Evolutionary conservation across 2,888 invertebrate genomes (phyloP).

Genomic region (Drosophila merina): DNA sequence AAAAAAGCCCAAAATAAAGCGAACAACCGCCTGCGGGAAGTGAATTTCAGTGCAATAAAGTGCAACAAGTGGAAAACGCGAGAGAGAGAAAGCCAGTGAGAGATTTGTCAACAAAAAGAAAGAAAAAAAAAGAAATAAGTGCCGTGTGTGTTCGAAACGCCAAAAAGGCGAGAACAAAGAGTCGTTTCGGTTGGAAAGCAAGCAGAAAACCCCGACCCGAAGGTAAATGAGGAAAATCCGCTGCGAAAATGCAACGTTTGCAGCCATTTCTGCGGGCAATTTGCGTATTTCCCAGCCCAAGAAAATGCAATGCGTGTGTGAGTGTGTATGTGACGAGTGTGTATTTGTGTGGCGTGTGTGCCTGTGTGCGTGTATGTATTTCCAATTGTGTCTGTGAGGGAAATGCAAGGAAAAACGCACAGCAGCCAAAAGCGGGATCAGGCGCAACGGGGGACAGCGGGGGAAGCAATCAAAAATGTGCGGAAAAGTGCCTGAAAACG

Average conservation of each 20-base stretch:
- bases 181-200: constrained; percentile 21
- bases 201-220: constrained; percentile 14
- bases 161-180: constrained; percentile 45
- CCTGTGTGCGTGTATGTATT: constrained; percentile 59
- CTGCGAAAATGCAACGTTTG: constrained; percentile 48
- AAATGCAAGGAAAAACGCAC: constrained; percentile 42
- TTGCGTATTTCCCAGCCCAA: constrained; percentile 53
- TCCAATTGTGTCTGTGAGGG: constrained; percentile 66
- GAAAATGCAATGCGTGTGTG: constrained; percentile 60
- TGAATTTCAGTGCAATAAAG: constrained; percentile 2
- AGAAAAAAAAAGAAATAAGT: constrained; percentile 22
- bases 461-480: constrained; percentile 37
- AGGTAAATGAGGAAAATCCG: constrained; percentile 15
- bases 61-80: constrained; percentile 17
- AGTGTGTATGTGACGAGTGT: constrained; percentile 8
- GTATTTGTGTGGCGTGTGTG: constrained; percentile 34
- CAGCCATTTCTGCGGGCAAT: constrained; percentile 54
- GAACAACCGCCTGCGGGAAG: background rate
- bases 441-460: background rate
- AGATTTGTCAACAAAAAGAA: constrained; percentile 32
- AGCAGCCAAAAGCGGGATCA: constrained; percentile 1
- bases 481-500: constrained; percentile 48
- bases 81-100: constrained; percentile 13
- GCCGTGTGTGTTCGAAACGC: constrained; percentile 43
- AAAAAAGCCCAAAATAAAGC: constrained; percentile 13